Evolutionary conservation across 2,113 vertebrate species (phyloP).

Genomic region (Calidris pugnax): DNA sequence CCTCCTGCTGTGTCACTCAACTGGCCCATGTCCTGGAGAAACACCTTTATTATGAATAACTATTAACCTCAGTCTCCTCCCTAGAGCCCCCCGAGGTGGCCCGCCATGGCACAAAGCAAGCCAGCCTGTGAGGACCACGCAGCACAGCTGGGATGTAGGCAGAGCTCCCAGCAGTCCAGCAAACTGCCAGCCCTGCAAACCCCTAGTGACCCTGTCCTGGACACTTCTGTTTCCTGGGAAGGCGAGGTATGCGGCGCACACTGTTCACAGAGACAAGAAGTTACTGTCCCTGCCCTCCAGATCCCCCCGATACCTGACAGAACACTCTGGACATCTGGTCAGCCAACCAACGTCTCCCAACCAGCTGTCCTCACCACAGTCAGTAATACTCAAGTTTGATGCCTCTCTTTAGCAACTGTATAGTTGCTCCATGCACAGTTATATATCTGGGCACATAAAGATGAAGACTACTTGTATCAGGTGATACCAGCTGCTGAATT

Average conservation of each 20-base stretch:
- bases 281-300: neutral
- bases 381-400: neutral
- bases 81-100: rapidly evolving
- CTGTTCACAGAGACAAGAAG: neutral
- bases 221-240: neutral
- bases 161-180: neutral
- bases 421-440: neutral
- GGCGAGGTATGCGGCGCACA: rapidly evolving
- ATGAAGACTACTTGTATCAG: neutral
- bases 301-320: neutral
- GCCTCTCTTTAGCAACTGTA: neutral
- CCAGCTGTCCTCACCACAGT: neutral
- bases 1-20: neutral
- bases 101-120: neutral
- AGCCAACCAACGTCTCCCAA: neutral
- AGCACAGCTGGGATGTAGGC: neutral
- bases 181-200: neutral
- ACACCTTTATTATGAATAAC: neutral
- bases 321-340: neutral
- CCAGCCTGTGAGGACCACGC: rapidly evolving
- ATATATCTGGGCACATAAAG: neutral
- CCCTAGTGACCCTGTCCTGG: rapidly evolving
- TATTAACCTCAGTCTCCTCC: neutral
- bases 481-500: neutral
- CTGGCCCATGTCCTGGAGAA: neutral